Evolutionary conservation across 2,888 invertebrate species (phyloP).

Genomic region (Tetrapedia diversipes): DNA sequence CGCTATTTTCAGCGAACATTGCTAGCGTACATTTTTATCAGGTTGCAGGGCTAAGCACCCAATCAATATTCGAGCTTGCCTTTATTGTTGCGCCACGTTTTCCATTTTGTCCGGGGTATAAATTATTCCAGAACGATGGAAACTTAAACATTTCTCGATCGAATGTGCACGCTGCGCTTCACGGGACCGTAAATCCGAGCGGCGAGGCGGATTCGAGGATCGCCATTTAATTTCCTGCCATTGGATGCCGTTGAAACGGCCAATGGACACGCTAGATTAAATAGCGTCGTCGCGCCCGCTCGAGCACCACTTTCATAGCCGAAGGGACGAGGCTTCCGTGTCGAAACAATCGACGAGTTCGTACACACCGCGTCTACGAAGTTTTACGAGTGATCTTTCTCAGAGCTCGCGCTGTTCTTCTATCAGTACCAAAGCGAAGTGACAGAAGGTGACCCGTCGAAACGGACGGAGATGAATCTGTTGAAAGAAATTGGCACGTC

Average conservation of each 20-base stretch:
- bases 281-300: neutral
- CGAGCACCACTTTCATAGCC: neutral
- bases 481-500: too few species aligned
- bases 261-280: conserved; percentile 15
- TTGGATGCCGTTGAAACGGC: conserved; percentile 1
- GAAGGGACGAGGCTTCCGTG: neutral
- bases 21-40: too few species aligned
- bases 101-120: neutral
- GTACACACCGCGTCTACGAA: too few species aligned
- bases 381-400: too few species aligned
- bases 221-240: conserved; percentile 41
- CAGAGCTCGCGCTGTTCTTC: too few species aligned
- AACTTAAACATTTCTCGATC: neutral
- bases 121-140: neutral
- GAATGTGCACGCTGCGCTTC: neutral
- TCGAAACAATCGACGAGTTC: neutral
- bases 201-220: conserved; percentile 13
- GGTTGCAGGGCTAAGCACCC: neutral
- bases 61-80: too few species aligned
- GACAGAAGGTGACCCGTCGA: too few species aligned
- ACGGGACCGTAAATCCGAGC: conserved; percentile 13
- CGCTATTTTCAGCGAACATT: too few species aligned
- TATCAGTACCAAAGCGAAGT: too few species aligned
- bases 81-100: neutral
- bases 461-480: too few species aligned